Conservation (phyloP, 2,888 invertebrate genomes). For the Marasmarcha lunaedactyla region DNA sequence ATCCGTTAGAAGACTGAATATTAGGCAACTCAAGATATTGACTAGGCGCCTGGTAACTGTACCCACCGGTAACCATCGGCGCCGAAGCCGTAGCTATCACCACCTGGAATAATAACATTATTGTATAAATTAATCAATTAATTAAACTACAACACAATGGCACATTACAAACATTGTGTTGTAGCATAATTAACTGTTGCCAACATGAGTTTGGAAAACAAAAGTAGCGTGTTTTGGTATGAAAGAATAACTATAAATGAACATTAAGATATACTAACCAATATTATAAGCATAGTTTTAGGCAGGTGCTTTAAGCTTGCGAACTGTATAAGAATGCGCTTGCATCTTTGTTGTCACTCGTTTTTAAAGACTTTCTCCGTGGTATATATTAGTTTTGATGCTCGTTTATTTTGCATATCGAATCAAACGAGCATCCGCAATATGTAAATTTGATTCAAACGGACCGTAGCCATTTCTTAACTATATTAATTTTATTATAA, state of each 20-base stretch:
- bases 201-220: too few species aligned
- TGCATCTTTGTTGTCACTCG: constrained; percentile 20
- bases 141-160: too few species aligned
- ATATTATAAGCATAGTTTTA: constrained; percentile 13
- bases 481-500: too few species aligned
- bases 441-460: constrained; percentile 12
- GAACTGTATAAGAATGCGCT: too few species aligned
- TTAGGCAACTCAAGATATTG: constrained; percentile 9
- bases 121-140: too few species aligned
- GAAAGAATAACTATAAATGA: too few species aligned
- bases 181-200: too few species aligned
- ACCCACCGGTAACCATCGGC: constrained; percentile 14
- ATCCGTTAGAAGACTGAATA: background rate
- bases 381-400: constrained; percentile 22
- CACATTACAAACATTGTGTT: too few species aligned
- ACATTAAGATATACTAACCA: constrained; percentile 37
- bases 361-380: constrained; percentile 46
- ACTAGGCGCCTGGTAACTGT: constrained; percentile 7
- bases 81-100: constrained; percentile 7
- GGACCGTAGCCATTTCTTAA: too few species aligned
- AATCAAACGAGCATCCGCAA: constrained; percentile 25
- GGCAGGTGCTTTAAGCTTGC: too few species aligned
- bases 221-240: too few species aligned
- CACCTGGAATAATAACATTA: constrained; percentile 10
- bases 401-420: constrained; percentile 34